Evolutionary conservation across 2,113 vertebrate species (phyloP).

Genomic region (Tetraodon nigroviridis): DNA sequence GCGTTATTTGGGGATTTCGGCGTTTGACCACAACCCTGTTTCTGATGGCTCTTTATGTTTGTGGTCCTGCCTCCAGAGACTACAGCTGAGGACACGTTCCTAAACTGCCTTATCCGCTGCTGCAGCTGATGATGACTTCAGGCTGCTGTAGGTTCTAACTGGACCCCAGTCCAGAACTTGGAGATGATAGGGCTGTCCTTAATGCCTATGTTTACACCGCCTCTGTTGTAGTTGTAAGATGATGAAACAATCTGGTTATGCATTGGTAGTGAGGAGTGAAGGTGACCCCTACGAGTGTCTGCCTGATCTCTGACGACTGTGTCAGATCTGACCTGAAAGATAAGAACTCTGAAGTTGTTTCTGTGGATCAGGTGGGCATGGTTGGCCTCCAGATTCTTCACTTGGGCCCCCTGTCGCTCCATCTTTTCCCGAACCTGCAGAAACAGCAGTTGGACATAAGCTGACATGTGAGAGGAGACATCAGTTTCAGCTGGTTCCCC

Average conservation of each 20-base stretch:
- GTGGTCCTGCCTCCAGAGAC: too few species aligned
- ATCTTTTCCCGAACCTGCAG: slow-evolving; percentile 78
- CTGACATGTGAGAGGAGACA: not conserved
- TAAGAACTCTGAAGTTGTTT: slow-evolving; percentile 94
- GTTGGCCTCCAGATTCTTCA: slow-evolving; percentile 87
- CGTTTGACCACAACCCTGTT: too few species aligned
- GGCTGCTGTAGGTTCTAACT: not conserved
- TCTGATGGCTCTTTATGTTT: too few species aligned
- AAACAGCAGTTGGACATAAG: not conserved
- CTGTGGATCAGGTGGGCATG: slow-evolving; percentile 86
- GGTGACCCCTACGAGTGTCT: not conserved
- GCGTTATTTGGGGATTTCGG: not conserved
- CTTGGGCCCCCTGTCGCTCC: slow-evolving; percentile 86
- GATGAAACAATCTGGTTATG: too few species aligned
- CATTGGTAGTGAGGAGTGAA: not conserved
- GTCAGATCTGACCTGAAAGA: slow-evolving; percentile 84
- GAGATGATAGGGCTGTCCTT: not conserved
- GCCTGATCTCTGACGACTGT: not conserved
- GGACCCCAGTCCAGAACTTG: not conserved
- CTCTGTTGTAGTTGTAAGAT: too few species aligned
- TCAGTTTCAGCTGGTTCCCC: not conserved
- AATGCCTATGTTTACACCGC: too few species aligned
- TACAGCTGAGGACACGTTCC: too few species aligned
- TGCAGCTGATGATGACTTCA: too few species aligned
- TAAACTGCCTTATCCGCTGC: too few species aligned